Conservation (phyloP, 1,140 invertebrate genomes). For the Calephelis nemesis region DNA sequence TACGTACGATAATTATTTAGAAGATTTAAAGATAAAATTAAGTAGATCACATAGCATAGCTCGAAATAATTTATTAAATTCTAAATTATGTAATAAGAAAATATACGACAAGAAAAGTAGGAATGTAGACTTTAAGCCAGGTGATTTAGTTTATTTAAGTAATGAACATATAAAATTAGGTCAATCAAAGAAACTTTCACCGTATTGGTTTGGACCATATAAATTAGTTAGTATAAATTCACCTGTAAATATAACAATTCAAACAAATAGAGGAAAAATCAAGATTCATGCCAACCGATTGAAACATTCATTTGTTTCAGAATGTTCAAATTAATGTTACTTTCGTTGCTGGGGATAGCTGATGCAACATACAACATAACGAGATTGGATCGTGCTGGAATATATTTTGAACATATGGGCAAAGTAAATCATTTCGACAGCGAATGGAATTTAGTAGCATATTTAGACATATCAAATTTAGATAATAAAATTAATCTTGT, state of each 20-base stretch:
- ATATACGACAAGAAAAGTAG: constrained; percentile 23
- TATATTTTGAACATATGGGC: no score
- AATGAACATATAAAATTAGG: constrained; percentile 16
- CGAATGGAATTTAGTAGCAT: no score
- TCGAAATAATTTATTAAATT: constrained; percentile 26
- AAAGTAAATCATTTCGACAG: no score
- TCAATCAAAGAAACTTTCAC: constrained; percentile 18
- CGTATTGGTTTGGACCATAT: constrained; percentile 23
- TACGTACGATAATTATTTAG: no score
- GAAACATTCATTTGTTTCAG: no score
- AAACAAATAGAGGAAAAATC: background rate
- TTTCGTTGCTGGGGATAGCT: no score
- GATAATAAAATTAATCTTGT: no score
- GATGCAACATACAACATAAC: no score
- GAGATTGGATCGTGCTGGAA: background rate
- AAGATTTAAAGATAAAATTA: constrained; percentile 13
- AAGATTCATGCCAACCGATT: no score
- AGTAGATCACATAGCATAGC: background rate
- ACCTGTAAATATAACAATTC: constrained; percentile 19
- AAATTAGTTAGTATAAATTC: constrained; percentile 24
- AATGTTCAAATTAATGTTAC: no score
- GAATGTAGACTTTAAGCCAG: constrained; percentile 17
- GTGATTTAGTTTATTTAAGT: constrained; percentile 19
- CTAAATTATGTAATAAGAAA: constrained; percentile 23
- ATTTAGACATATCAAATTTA: no score